Conservation (phyloP, 2,888 invertebrate genomes). For the Spisula solida region DNA sequence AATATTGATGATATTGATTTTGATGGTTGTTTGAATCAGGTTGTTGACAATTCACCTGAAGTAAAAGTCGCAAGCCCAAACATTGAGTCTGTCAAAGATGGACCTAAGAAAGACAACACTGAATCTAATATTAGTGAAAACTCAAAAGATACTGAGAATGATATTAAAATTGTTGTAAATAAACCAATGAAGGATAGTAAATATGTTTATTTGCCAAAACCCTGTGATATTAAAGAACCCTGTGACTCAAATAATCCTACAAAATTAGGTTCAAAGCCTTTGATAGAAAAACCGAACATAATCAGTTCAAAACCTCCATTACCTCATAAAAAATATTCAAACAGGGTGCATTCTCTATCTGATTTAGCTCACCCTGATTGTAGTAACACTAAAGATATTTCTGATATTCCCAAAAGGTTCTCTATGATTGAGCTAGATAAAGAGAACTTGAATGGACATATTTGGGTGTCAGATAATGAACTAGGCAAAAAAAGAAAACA, state of each 20-base stretch:
- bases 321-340: slow-evolving; percentile 41
- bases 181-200: neutral
- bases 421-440: slow-evolving; percentile 49
- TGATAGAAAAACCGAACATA: neutral
- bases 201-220: neutral
- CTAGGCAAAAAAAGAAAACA: slow-evolving; percentile 10
- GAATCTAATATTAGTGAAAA: neutral
- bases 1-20: slow-evolving; percentile 42
- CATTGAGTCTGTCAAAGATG: neutral
- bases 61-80: neutral
- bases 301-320: slow-evolving; percentile 60
- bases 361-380: slow-evolving; percentile 44
- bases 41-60: neutral
- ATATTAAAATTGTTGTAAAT: neutral
- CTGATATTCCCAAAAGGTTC: slow-evolving; percentile 32
- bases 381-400: neutral
- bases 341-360: slow-evolving; percentile 58
- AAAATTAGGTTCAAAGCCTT: neutral
- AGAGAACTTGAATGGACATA: slow-evolving; percentile 15
- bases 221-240: neutral
- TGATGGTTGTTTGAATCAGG: slow-evolving; percentile 22
- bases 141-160: neutral
- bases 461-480: slow-evolving; percentile 3
- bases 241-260: neutral
- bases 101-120: neutral